Evolutionary conservation across 2,797 vertebrate species (phyloP).

Genomic region (Spheniscus humboldti): DNA sequence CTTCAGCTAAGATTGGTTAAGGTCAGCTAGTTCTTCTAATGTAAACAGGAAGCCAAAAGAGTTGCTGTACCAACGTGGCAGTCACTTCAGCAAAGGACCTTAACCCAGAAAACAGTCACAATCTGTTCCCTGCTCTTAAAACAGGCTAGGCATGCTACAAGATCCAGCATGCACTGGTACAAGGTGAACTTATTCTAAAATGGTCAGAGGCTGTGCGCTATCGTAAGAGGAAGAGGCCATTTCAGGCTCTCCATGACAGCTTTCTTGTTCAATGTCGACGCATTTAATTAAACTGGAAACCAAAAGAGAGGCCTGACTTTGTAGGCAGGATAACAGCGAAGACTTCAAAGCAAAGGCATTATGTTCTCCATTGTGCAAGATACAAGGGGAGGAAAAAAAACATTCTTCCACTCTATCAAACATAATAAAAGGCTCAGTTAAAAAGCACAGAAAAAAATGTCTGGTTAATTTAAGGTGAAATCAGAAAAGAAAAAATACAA

Average conservation of each 20-base stretch:
- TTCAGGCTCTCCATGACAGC: not conserved
- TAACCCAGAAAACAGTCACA: not conserved
- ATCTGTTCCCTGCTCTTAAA: not conserved
- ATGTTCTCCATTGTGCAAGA: conserved; percentile 63
- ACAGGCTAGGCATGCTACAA: not conserved
- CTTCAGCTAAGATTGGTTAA: not conserved
- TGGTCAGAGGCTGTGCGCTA: not conserved
- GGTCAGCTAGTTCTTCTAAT: not conserved
- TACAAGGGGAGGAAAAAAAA: conserved; percentile 61
- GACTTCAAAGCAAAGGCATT: conserved; percentile 65
- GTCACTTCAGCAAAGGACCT: not conserved
- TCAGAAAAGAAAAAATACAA: conserved; percentile 53
- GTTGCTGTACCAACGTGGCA: not conserved
- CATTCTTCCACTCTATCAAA: conserved; percentile 59
- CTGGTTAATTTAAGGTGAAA: conserved; percentile 64
- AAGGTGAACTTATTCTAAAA: not conserved
- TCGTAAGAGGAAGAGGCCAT: not conserved
- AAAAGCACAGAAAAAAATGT: conserved; percentile 17
- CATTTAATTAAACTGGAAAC: conserved; percentile 65
- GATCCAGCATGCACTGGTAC: not conserved
- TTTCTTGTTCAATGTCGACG: conserved; percentile 9
- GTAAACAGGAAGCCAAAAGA: not conserved
- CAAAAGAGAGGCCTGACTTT: conserved; percentile 53
- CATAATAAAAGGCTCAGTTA: conserved; percentile 59
- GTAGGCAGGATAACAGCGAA: conserved; percentile 39